phyloP scores from a whole-genome alignment of 2,888 invertebrate species.

The Orchestes rusci region DNA sequence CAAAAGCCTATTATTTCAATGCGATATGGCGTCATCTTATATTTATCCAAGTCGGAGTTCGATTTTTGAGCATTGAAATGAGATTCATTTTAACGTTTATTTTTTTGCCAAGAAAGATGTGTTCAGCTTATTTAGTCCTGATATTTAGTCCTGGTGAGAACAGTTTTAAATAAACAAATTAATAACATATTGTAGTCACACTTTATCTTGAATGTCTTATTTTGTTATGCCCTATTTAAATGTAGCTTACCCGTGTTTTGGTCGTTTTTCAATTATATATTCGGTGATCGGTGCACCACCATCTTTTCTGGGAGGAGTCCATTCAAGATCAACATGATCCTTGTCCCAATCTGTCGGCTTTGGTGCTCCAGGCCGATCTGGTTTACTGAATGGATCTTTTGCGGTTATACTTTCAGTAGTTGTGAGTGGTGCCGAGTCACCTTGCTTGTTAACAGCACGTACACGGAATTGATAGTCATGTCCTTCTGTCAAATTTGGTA shows the following conservation, averaged over 20 bases:
- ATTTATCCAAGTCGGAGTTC: too few species aligned
- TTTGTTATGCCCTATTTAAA: neutral
- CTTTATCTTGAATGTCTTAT: constrained; percentile 3
- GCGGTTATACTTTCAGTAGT: constrained; percentile 82
- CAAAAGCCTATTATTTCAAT: too few species aligned
- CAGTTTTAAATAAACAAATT: constrained; percentile 3
- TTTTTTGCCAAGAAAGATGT: too few species aligned
- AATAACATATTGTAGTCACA: neutral
- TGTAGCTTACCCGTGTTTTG: constrained; percentile 60
- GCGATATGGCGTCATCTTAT: too few species aligned
- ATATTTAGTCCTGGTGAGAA: too few species aligned
- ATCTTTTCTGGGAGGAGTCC: constrained; percentile 91
- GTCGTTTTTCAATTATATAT: constrained; percentile 82
- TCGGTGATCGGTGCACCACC: constrained; percentile 86
- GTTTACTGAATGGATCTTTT: constrained; percentile 87
- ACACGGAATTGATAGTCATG: constrained; percentile 95
- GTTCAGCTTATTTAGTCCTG: too few species aligned
- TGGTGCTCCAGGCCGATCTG: constrained; percentile 89
- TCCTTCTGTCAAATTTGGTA: constrained; percentile 85
- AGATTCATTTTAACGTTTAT: too few species aligned
- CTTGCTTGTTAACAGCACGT: constrained; percentile 87
- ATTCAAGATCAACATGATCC: constrained; percentile 92
- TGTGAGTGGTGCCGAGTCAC: constrained; percentile 78
- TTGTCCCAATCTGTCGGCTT: constrained; percentile 91
- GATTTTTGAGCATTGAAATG: too few species aligned